phyloP scores from a whole-genome alignment of 2,113 vertebrate genomes.

The Lycocorax pyrrhopterus region DNA sequence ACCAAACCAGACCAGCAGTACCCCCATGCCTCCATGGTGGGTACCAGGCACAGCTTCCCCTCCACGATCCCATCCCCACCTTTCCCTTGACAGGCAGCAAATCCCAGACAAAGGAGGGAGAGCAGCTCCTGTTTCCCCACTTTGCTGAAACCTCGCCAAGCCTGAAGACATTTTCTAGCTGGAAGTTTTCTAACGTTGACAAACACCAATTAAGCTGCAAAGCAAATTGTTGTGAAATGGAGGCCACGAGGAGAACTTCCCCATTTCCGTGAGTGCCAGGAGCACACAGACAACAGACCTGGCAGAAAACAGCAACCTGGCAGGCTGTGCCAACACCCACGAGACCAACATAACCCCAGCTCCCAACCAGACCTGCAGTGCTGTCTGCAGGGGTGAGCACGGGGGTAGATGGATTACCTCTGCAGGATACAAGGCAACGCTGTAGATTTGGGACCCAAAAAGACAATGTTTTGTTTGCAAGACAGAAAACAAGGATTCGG shows the following conservation, averaged over 20 bases:
- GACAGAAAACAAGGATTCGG: background rate
- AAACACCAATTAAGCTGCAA: background rate
- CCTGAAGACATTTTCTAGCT: background rate
- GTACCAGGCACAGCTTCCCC: background rate
- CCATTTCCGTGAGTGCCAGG: background rate
- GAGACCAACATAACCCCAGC: fast-evolving
- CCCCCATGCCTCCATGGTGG: background rate
- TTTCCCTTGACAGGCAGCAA: background rate
- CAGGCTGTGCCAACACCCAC: background rate
- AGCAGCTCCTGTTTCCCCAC: background rate
- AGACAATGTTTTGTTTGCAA: background rate
- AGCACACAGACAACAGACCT: background rate
- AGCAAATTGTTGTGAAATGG: background rate
- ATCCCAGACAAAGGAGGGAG: background rate
- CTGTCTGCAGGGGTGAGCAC: background rate
- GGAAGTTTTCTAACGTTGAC: background rate
- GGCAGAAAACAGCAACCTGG: background rate
- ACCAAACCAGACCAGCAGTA: background rate
- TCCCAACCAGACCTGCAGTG: background rate
- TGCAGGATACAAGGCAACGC: background rate
- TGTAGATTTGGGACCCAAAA: background rate
- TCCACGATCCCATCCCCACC: background rate
- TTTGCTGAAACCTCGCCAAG: background rate
- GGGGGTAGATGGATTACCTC: background rate
- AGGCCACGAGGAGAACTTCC: background rate